phyloP scores from a whole-genome alignment of 2,888 invertebrate genomes.

The Polyploca ridens region DNA sequence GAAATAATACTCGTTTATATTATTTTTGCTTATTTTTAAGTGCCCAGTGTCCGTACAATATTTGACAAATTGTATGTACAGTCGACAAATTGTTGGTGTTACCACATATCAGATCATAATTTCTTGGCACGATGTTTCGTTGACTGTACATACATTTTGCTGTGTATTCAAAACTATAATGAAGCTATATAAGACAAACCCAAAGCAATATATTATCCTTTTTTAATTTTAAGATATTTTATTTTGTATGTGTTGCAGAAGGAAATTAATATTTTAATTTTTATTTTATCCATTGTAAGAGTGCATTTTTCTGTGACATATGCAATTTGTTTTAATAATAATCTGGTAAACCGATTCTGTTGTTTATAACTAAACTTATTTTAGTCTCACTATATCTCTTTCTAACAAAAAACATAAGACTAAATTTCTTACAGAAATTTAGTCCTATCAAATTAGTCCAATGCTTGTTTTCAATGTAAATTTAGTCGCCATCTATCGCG shows the following conservation, averaged over 20 bases:
- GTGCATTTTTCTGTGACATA: not conserved
- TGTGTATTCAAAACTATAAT: not conserved
- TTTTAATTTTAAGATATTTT: not conserved
- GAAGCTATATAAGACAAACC: not conserved
- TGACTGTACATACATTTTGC: not conserved
- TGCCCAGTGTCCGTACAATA: not conserved
- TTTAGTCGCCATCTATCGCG: too few relatives aligned
- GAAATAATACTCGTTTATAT: not conserved
- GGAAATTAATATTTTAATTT: not conserved
- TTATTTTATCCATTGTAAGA: slow-evolving; percentile 1
- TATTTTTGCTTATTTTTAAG: slow-evolving; percentile 1
- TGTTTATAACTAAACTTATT: too few relatives aligned
- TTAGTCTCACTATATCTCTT: too few relatives aligned
- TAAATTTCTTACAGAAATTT: too few relatives aligned
- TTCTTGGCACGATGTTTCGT: not conserved
- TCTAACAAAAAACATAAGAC: too few relatives aligned
- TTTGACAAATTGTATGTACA: not conserved
- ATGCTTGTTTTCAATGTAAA: too few relatives aligned
- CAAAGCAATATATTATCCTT: not conserved
- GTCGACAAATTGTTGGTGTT: not conserved
- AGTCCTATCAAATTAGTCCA: too few relatives aligned
- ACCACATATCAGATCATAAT: too few relatives aligned
- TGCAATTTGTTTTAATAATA: not conserved
- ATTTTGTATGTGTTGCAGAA: not conserved
- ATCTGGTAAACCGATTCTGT: too few relatives aligned